Base-by-base conservation (phyloP, 2,797 vertebrate species). In the Neoniphon sammara region DNA sequence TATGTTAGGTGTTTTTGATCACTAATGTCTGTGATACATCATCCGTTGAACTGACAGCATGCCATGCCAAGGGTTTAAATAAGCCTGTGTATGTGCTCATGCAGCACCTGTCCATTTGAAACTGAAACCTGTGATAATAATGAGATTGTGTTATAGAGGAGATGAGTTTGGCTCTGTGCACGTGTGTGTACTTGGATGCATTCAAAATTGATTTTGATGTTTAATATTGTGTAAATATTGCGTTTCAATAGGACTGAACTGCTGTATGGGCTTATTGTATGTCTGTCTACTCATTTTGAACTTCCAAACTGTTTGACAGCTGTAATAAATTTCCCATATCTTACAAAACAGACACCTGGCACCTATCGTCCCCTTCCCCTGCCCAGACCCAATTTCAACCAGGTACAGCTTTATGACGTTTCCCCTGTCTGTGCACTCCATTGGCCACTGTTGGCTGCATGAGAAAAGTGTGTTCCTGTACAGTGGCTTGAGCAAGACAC, bases 321-420 rank as follows among this genome's bases (percentile, higher is more conserved):
- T 23, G 27, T 6, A 9, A 18, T 27, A 27, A 2, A 25, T 25
- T 52, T 25, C 34, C 11, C 34, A 36, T 42, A 42, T 42, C 44
- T 55, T 20, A 15, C 23, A n/a, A 75, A 75, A 87, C 79, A 87
- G 85, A 79, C 67, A 27, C 53, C 61, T 0, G 82, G 75, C 60
- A 75, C 31, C 70, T 84, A 62, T 65, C 75, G 76, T 4, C 75
- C 68, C 10, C 70, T 86, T 46, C 82, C 81, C 20, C 59, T 74
- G 54, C 75, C 77, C 10, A 42, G 52, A 64, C 44, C 80, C 66
- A 20, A 77, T 85, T 71, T 80, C 83, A 59, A 80, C 36, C 72
- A 85, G 78, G 83, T 85, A 84, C 60, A 56, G 36, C 53, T 15
- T 61, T 31, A 47, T 82, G 63, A 31, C 0, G 27, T 20, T 8